Evolutionary conservation across 2,888 invertebrate species (phyloP).

Genomic region (Nematopogon swammerdamellus): DNA sequence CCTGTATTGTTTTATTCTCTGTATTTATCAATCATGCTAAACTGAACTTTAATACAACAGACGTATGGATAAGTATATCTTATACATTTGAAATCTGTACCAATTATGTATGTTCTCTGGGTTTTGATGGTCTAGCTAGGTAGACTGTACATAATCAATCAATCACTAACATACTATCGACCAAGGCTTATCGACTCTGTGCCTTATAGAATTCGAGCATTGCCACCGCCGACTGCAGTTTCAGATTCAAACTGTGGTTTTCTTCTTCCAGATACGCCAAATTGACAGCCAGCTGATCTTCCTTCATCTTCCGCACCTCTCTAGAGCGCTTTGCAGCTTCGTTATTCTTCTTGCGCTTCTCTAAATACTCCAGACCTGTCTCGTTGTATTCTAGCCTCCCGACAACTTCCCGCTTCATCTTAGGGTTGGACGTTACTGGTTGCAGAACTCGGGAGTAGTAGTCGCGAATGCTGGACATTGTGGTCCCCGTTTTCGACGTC

Average conservation of each 20-base stretch:
- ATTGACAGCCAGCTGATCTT: constrained; percentile 82
- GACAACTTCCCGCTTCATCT: background rate
- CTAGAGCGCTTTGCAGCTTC: constrained; percentile 86
- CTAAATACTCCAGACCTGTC: constrained; percentile 57
- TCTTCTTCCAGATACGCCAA: constrained; percentile 80
- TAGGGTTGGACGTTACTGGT: background rate
- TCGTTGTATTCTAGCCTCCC: background rate
- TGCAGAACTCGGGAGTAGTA: background rate
- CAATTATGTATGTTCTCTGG: too few relatives aligned
- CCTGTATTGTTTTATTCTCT: too few relatives aligned
- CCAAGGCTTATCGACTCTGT: too few relatives aligned
- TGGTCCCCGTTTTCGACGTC: background rate
- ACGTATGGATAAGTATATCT: too few relatives aligned
- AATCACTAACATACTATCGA: too few relatives aligned
- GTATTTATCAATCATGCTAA: too few relatives aligned
- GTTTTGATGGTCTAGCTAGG: too few relatives aligned
- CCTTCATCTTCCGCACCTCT: constrained; percentile 79
- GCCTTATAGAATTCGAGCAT: too few relatives aligned
- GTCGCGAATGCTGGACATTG: background rate
- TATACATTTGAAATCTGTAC: too few relatives aligned
- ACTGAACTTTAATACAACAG: too few relatives aligned
- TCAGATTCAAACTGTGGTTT: constrained; percentile 68
- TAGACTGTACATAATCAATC: too few relatives aligned
- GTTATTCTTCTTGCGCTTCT: constrained; percentile 81
- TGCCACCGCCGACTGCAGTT: constrained; percentile 48